A percentile compares a stretch with the other conserved stretches of the same genome.
Evolutionary conservation across 1,140 invertebrate species (phyloP).

Genomic region (Mizuhopecten yessoensis): DNA sequence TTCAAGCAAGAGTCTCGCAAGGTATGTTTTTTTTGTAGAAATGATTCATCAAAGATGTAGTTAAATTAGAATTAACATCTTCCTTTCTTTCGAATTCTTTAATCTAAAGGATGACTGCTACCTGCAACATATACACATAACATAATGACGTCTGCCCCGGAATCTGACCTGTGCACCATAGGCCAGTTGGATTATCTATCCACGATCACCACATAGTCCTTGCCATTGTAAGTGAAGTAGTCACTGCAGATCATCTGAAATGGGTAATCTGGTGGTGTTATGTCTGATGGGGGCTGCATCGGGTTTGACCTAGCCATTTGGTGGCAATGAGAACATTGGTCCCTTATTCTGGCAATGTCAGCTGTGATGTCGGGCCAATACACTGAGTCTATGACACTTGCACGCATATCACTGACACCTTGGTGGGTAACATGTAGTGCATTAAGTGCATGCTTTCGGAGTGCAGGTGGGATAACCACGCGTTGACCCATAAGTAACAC

Average conservation of each 20-base stretch:
- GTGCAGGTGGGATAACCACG: constrained; percentile 55
- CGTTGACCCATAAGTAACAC: constrained; percentile 54
- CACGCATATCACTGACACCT: constrained; percentile 54
- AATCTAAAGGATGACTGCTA: no score
- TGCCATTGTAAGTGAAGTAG: constrained; percentile 52
- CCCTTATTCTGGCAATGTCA: constrained; percentile 56
- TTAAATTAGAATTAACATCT: no score
- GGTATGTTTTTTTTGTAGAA: no score
- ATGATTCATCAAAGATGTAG: no score
- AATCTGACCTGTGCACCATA: constrained; percentile 35
- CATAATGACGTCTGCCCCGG: constrained; percentile 57
- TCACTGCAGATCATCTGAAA: constrained; percentile 64
- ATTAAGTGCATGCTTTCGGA: no score
- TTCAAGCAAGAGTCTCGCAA: no score
- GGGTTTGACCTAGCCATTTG: constrained; percentile 61
- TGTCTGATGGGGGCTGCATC: constrained; percentile 55
- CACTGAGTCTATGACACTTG: constrained; percentile 45
- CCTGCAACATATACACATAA: no score
- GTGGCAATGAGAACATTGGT: constrained; percentile 61
- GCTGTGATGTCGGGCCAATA: constrained; percentile 52
- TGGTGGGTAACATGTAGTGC: no score
- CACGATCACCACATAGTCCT: constrained; percentile 51
- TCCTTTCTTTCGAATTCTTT: no score
- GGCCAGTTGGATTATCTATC: constrained; percentile 51
- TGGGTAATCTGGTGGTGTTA: constrained; percentile 59